Evolutionary conservation across 2,888 invertebrate genomes (phyloP).

Genomic region (Tethea ocularis): DNA sequence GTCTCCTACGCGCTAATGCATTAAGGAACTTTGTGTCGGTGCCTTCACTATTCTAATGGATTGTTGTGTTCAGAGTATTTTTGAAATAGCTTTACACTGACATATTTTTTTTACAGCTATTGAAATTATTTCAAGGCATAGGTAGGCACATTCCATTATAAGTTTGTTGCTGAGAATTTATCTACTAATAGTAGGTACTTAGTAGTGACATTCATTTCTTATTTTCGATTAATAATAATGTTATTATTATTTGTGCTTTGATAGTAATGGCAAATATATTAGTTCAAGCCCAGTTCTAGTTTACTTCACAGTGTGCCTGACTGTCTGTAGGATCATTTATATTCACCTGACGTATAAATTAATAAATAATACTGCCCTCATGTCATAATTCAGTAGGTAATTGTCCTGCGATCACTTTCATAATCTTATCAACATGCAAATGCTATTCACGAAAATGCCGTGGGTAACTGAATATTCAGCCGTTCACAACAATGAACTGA

Average conservation of each 20-base stretch:
- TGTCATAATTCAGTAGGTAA: conserved; percentile 16
- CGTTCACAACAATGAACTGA: conserved; percentile 70
- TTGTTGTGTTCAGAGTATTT: conserved; percentile 24
- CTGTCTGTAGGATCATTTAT: not conserved
- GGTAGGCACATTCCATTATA: too few relatives aligned
- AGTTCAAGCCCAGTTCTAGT: too few relatives aligned
- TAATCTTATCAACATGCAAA: conserved; percentile 55
- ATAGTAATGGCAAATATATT: too few relatives aligned
- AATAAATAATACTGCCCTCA: not conserved
- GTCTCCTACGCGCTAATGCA: conserved; percentile 68
- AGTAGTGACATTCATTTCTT: too few relatives aligned
- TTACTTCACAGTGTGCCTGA: not conserved
- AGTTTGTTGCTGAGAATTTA: too few relatives aligned
- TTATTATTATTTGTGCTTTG: too few relatives aligned
- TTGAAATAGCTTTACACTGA: not conserved
- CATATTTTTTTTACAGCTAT: too few relatives aligned
- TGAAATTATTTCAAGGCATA: too few relatives aligned
- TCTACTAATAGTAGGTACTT: too few relatives aligned
- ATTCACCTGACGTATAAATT: too few relatives aligned
- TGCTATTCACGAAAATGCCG: conserved; percentile 53
- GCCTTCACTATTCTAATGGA: conserved; percentile 33
- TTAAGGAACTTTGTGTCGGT: conserved; percentile 46
- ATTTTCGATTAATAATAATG: too few relatives aligned
- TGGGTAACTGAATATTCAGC: conserved; percentile 65
- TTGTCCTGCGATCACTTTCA: conserved; percentile 40